phyloP scores from a whole-genome alignment of 2,797 vertebrate genomes.

The Epinephelus coioides region DNA sequence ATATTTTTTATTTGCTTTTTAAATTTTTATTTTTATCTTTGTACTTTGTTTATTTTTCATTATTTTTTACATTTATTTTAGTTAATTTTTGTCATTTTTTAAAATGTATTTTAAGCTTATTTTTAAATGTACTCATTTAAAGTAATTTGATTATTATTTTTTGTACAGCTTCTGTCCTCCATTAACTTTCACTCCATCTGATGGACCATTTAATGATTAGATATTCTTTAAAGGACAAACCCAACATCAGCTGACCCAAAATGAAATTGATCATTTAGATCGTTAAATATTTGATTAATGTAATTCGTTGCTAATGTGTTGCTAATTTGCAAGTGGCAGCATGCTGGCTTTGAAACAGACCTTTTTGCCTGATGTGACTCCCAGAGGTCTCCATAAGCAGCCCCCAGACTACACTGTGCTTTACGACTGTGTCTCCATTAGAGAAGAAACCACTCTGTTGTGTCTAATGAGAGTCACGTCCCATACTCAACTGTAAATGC shows the following conservation, averaged over 20 bases:
- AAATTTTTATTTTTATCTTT: too few species aligned
- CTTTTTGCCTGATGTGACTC: slow-evolving; percentile 28
- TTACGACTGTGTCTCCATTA: slow-evolving; percentile 63
- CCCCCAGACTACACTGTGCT: slow-evolving; percentile 60
- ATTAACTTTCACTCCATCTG: background rate
- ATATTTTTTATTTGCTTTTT: too few species aligned
- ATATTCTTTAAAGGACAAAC: slow-evolving; percentile 14
- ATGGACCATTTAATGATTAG: background rate
- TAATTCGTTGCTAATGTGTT: slow-evolving; percentile 8
- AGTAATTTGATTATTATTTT: too few species aligned
- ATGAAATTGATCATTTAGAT: slow-evolving; percentile 11
- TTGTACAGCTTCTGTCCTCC: background rate
- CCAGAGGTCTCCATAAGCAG: slow-evolving; percentile 60
- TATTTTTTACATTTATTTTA: too few species aligned
- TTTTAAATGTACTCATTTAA: too few species aligned
- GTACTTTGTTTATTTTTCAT: too few species aligned
- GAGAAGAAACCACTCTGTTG: slow-evolving; percentile 65
- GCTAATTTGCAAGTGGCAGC: slow-evolving; percentile 47
- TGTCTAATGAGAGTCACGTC: slow-evolving; percentile 75
- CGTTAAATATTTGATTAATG: slow-evolving; percentile 29
- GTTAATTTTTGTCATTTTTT: too few species aligned
- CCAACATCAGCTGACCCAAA: background rate
- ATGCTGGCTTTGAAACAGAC: slow-evolving; percentile 22
- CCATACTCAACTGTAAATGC: slow-evolving; percentile 49
- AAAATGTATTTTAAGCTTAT: too few species aligned